A percentile compares a stretch with the other conserved stretches of the same genome.
phyloP scores from a whole-genome alignment of 2,888 invertebrate species.

The Hanleya hanleyi region DNA sequence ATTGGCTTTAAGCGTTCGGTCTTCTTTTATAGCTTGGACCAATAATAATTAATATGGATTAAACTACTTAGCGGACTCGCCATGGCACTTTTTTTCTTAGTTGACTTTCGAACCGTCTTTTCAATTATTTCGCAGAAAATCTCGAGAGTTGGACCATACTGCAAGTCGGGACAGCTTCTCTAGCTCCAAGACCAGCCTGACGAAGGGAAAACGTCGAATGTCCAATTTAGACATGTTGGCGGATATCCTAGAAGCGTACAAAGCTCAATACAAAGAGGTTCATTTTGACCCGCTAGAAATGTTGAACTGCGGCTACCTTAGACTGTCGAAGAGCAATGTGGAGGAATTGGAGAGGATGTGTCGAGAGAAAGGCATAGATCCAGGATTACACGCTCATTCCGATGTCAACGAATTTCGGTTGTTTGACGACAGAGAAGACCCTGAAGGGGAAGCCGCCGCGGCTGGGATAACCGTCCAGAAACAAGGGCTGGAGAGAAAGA shows the following conservation, averaged over 20 bases:
- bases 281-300: slow-evolving; percentile 39
- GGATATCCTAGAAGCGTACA: neutral
- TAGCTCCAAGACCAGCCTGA: too few species aligned
- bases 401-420: slow-evolving; percentile 1
- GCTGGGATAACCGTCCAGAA: too few species aligned
- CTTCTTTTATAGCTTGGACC: too few species aligned
- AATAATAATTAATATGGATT: too few species aligned
- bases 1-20: too few species aligned
- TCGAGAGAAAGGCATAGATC: slow-evolving; percentile 43
- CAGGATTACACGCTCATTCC: slow-evolving; percentile 53
- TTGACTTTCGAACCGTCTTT: too few species aligned
- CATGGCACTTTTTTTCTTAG: too few species aligned
- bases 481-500: too few species aligned
- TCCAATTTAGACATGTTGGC: neutral
- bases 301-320: slow-evolving; percentile 53
- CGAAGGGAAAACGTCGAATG: neutral
- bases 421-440: neutral
- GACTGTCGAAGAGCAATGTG: slow-evolving; percentile 51
- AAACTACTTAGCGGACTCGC: too few species aligned
- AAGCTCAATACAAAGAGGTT: neutral
- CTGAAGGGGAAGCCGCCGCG: neutral
- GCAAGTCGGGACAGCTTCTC: too few species aligned
- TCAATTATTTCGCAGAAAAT: too few species aligned
- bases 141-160: too few species aligned
- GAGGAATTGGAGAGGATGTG: slow-evolving; percentile 47